Base-by-base conservation (phyloP, 1,140 invertebrate species). In the Formica selysi region DNA sequence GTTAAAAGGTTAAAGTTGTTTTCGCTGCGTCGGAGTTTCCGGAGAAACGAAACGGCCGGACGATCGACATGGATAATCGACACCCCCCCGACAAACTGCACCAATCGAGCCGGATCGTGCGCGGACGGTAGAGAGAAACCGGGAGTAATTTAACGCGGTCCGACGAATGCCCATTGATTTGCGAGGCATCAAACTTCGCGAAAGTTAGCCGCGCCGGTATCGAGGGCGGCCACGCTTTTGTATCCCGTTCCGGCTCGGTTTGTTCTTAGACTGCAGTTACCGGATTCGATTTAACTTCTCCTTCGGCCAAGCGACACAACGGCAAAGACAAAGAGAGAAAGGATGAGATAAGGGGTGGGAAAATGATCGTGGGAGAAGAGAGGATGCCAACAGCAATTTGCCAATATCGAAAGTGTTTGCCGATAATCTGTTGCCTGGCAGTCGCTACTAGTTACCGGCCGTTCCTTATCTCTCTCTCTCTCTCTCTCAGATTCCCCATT, bases 241-340 rank as follows among this genome's bases (percentile, higher is more conserved):
- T 70, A 51, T 62, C 76, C 36, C 74, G 59, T 76, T 80, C 79
- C 70, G 67, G 70, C 54, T 74, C 70, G 81, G 90, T 93, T 92
- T 92, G 91, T 92, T 92, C 91, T 92, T 92, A 73, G 88, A 89
- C 90, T 91, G 89, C 89, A 92, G 92, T 93, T 93, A 93, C 90
- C 83, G 89, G 92, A 93, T 93, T 93, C 93, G 92, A 93, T 93
- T 93, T 93, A 93, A 93, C 92, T 93, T 93, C 90, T 87, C 87
- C 90, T 91, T 81, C 86, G 85, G 73, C 71, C 79, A 74, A 90
- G 48, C 86, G 88, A 89, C 89, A 76, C 70, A 86, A 76, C 83
- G 88, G 87, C 71, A 87, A 76, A 70, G 87, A 76, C 78, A 36
- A 54, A 29, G 61, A 67, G 48, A 64, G 79, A 54, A 71, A 59